Conservation (phyloP, 2,113 vertebrate species). For the Dipodomys stephensi region DNA sequence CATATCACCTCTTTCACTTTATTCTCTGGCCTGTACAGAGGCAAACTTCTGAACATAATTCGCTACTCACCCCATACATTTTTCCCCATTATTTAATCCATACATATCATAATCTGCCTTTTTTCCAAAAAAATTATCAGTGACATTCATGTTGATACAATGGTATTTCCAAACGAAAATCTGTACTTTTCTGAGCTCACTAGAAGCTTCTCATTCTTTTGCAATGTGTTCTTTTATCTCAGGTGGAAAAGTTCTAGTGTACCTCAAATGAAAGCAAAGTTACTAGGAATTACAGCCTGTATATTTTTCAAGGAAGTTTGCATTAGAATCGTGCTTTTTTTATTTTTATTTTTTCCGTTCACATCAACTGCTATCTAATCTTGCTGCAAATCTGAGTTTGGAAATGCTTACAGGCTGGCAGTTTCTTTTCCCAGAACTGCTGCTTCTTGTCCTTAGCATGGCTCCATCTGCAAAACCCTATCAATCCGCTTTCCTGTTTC, state of each 20-base stretch:
- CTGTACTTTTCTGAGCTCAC: not conserved
- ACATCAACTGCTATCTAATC: not conserved
- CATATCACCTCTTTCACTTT: not conserved
- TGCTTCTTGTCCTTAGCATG: constrained; percentile 3
- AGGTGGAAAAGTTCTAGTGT: not conserved
- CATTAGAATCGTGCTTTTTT: not conserved
- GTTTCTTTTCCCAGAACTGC: constrained; percentile 31
- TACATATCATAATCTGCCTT: not conserved
- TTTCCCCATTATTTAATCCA: not conserved
- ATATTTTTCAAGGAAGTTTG: not conserved
- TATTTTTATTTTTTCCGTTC: not conserved
- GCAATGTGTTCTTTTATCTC: not conserved
- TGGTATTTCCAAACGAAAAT: not conserved
- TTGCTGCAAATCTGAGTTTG: not conserved
- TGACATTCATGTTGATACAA: not conserved
- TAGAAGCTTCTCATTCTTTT: not conserved
- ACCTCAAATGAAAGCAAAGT: not conserved
- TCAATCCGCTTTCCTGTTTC: constrained; percentile 39
- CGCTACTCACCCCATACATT: not conserved
- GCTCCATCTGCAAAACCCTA: not conserved
- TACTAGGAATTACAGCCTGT: not conserved
- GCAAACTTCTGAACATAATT: not conserved
- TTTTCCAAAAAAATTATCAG: not conserved
- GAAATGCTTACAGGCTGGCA: not conserved
- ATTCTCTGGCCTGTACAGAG: not conserved